Base-by-base conservation (phyloP, 2,113 vertebrate genomes). In the Herpailurus yagouaroundi region DNA sequence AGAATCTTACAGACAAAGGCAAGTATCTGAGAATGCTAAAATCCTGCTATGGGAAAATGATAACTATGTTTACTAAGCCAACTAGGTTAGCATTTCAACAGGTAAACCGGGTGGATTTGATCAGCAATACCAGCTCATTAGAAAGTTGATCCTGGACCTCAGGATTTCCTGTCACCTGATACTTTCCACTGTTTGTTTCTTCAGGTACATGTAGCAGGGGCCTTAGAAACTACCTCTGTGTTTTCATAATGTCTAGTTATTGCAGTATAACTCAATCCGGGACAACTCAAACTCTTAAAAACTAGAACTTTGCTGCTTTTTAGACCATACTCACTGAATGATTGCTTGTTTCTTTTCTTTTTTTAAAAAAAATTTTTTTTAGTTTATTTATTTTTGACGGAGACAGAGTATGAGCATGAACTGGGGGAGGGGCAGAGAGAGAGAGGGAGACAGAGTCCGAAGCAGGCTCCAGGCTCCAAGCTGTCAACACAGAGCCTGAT, bases 1-100 rank as follows among this genome's bases (percentile, higher is more conserved):
- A 93, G 85, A 66, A 41, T 27, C 45, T 77, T 91, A 45, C 15
- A 90, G 79, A 60, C 81, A 94, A 92, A 90, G 66, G 31, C 74
- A 76, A 76, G 4, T 80, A 41, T 69, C 15, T n/a, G 50, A 64
- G 55, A 64, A 55, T 93, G 57, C 9, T 4, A 23, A 97, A 97
- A 84, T 89, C 16, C 14, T 41, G 13, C 50, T 88, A 2, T 4
- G 50, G 33, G 82, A 81, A 90, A 81, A 91, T 79, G n/a, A 45
- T 95, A 66, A 48, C 60, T 52, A 48, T 60, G 60, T 81, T 74
- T 68, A 88, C 50, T 52, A 94, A 86, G 45, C 4, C 12, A 82
- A 79, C 15, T 29, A 80, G 64, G 19, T 76, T 50, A 18, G 57
- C 19, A 82, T 96, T 94, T 95, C 73, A 95, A 29, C 8, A 84